Evolutionary conservation across 2,113 vertebrate genomes (phyloP), one percentile per base, ranked within the genome.

Genomic region (Vulpes lagopus): DNA sequence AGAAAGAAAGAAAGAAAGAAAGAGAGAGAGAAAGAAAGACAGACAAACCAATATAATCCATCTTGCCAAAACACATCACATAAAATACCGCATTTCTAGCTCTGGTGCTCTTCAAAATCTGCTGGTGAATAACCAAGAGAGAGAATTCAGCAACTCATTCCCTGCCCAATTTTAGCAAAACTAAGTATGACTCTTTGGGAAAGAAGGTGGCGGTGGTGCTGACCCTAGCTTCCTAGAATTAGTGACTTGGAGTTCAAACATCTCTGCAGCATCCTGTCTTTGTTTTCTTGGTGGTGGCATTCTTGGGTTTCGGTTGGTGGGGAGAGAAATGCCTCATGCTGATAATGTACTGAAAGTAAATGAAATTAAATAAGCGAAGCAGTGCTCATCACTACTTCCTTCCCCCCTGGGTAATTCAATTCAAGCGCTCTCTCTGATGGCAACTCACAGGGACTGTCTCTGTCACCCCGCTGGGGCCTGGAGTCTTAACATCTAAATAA

Each of bases 301-400:
- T 98, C 98, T 96, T 95, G 97, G 97, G 94, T 94, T 97, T 92
- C 94, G 64, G 97, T 94, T 43, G 59, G 87, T 76, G 94, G 97
- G 97, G 95, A 97, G 89, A 97, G 98, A 98, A 98, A 98, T 99
- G 98, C 98, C 98, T 98, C 99, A 98, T 95, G 98, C 98, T 99
- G 99, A 97, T 98, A 99, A 99, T 99, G 98, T 95, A 98, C 98
- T 98, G 98, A 95, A 98, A 99, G 98, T 98, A 98, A 99, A 99
- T 99, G 99, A 99, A 99, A 99, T 99, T 98, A 99, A 99, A 99
- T 98, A 98, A 98, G 98, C 98, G 97, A 98, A 98, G 98, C 99
- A 98, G 98, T 71, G 73, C 98, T 98, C 73, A 98, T 98, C 94
- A 95, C 97, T 98, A 98, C 98, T 99, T 98, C 98, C 98, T 98